Evolutionary conservation across 2,113 vertebrate species (phyloP).

Genomic region (Patagioenas fasciata): DNA sequence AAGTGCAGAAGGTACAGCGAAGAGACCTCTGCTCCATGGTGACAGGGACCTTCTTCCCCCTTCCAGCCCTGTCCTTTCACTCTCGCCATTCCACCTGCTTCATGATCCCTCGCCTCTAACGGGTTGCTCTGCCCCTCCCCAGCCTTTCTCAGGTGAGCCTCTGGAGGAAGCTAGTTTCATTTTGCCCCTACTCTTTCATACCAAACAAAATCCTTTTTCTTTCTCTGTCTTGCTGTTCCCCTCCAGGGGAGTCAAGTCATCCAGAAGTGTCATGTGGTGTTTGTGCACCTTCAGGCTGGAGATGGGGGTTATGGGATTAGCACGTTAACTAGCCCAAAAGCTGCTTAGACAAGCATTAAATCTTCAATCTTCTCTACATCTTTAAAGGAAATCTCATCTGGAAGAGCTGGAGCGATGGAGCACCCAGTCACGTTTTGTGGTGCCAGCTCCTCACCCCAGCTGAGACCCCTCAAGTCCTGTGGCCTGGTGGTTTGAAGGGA

Average conservation of each 20-base stretch:
- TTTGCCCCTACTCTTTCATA: background rate
- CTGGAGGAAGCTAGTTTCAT: background rate
- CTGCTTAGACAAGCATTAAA: slow-evolving; percentile 57
- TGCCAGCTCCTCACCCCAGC: background rate
- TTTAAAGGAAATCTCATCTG: slow-evolving; percentile 31
- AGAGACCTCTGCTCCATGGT: fast-evolving
- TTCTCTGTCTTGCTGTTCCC: background rate
- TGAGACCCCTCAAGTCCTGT: background rate
- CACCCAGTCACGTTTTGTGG: background rate
- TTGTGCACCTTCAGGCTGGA: background rate
- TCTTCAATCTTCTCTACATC: slow-evolving; percentile 50
- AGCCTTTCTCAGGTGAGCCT: background rate
- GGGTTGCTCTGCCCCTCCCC: background rate
- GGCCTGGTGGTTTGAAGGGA: background rate
- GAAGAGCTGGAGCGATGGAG: slow-evolving; percentile 1
- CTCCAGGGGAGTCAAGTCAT: background rate
- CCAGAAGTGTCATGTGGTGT: slow-evolving; percentile 17
- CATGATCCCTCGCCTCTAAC: background rate
- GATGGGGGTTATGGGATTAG: slow-evolving; percentile 51
- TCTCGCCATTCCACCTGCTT: background rate
- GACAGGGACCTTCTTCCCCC: background rate
- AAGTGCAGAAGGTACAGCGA: background rate
- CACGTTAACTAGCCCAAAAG: slow-evolving; percentile 49
- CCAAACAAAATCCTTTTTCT: background rate
- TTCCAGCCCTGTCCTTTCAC: background rate